Percentiles rank a stretch among this genome's conserved stretches.
phyloP scores from a whole-genome alignment of 2,888 invertebrate genomes.

The Brachyptera risi region DNA sequence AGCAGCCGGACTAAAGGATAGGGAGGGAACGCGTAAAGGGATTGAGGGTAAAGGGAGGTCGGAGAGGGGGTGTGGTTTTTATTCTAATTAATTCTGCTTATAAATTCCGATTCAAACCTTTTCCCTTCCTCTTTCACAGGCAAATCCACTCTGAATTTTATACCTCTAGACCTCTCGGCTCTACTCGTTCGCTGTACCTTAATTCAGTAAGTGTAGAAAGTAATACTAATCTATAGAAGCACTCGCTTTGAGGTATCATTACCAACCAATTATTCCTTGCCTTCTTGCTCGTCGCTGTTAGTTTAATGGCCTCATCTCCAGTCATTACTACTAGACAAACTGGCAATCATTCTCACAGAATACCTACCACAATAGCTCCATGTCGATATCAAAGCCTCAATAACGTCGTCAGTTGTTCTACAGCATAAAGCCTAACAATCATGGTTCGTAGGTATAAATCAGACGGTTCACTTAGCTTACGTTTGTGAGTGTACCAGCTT shows the following conservation, averaged over 20 bases:
- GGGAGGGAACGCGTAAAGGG: conserved; percentile 8
- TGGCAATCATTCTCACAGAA: no score
- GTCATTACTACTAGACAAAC: no score
- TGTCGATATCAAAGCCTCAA: no score
- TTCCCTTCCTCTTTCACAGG: conserved; percentile 22
- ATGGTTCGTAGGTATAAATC: no score
- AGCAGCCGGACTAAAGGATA: conserved; percentile 40
- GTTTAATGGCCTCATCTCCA: no score
- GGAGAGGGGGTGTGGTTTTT: conserved; percentile 47
- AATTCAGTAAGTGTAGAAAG: not conserved
- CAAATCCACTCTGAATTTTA: conserved; percentile 13
- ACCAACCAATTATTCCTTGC: not conserved
- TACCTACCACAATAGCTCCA: no score
- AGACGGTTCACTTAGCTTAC: no score
- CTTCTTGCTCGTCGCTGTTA: no score
- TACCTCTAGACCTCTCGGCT: conserved; percentile 13
- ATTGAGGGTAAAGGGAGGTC: conserved; percentile 5
- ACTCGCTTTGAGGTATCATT: conserved; percentile 1
- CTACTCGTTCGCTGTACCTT: not conserved
- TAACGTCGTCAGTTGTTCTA: no score
- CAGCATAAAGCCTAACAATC: no score
- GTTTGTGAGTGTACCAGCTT: conserved; percentile 5
- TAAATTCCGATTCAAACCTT: conserved; percentile 48
- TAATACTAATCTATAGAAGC: conserved; percentile 3
- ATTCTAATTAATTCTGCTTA: conserved; percentile 53